Conservation (phyloP, 2,113 vertebrate species). For the Ptilorrhoa leucosticta region DNA sequence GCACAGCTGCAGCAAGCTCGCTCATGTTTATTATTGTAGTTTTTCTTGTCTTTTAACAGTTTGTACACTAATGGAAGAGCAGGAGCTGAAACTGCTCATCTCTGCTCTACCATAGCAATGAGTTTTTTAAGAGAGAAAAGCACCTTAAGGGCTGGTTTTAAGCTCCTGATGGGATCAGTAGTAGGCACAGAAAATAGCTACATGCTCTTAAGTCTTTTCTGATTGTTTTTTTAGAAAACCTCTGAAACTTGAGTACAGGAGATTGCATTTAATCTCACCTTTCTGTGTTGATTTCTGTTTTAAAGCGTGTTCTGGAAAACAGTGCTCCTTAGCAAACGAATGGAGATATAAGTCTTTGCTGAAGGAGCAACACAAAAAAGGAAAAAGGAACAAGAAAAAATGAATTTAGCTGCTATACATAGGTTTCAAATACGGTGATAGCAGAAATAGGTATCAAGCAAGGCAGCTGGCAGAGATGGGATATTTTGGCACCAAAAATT, state of each 20-base stretch:
- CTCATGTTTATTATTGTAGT: constrained; percentile 23
- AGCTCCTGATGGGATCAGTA: not conserved
- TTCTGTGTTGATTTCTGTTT: not conserved
- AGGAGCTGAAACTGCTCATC: not conserved
- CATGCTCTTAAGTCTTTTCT: not conserved
- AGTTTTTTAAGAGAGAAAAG: not conserved
- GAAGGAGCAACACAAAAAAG: not conserved
- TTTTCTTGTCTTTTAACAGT: constrained; percentile 44
- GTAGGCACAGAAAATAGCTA: not conserved
- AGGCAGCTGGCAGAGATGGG: not conserved
- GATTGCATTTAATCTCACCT: not conserved
- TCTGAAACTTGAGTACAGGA: not conserved
- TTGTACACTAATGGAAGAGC: not conserved
- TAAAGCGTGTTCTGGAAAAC: not conserved
- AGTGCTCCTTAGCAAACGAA: not conserved
- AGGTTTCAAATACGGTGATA: not conserved
- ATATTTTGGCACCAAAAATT: not conserved
- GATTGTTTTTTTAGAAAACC: not conserved
- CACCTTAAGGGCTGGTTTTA: not conserved
- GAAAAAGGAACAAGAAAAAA: not conserved
- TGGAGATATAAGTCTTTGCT: not conserved
- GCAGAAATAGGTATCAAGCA: not conserved
- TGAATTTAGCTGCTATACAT: not conserved
- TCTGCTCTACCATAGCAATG: not conserved
- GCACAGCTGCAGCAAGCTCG: constrained; percentile 48